These are phyloP conservation scores for Poeciliopsis turneri DNA, from an alignment of 2,797 vertebrate genomes.

Conservation along the genomic window DNA sequence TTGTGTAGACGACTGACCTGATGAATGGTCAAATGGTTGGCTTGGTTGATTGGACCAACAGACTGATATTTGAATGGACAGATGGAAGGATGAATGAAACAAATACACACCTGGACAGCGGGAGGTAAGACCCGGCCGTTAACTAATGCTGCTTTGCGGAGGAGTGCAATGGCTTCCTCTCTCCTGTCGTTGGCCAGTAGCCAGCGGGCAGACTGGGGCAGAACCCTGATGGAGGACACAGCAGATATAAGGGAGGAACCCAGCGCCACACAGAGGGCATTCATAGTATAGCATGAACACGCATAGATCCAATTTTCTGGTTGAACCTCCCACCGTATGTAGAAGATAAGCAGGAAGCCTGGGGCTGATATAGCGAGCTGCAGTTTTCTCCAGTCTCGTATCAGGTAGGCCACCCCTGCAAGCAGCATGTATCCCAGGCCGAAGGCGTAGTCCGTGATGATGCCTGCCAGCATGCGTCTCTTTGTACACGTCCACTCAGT, in stretches of 20 bases:
- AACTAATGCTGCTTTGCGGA: constrained; percentile 82
- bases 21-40: background rate
- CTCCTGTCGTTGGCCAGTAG: constrained; percentile 80
- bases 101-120: constrained; percentile 55
- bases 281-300: constrained; percentile 18
- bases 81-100: background rate
- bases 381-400: constrained; percentile 87
- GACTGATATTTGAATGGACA: background rate
- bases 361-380: constrained; percentile 82
- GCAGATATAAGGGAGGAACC: constrained; percentile 13
- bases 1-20: background rate
- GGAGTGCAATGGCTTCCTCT: constrained; percentile 83
- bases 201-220: constrained; percentile 74
- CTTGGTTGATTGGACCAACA: background rate
- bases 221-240: constrained; percentile 54
- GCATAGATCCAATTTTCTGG: constrained; percentile 27
- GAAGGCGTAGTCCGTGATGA: constrained; percentile 79
- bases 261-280: constrained; percentile 20
- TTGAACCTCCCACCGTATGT: constrained; percentile 73
- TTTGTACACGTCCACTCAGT: constrained; percentile 88
- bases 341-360: constrained; percentile 82
- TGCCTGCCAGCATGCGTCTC: constrained; percentile 79
- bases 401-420: constrained; percentile 82
- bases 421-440: constrained; percentile 84
- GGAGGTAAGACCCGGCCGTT: constrained; percentile 81